Conservation (phyloP, 2,113 vertebrate genomes). For the Syngnathus typhle region DNA sequence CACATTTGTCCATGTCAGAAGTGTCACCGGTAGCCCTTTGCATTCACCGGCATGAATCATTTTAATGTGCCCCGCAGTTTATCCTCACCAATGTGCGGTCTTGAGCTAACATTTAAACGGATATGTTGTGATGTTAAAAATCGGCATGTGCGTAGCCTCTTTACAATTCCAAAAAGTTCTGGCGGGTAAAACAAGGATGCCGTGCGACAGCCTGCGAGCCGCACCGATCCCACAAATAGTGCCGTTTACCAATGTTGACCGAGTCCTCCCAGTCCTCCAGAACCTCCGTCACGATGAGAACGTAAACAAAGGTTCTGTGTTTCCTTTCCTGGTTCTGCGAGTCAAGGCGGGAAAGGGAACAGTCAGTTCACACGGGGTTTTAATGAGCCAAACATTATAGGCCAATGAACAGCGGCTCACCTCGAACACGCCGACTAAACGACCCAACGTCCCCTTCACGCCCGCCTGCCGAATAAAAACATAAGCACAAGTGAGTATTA, state of each 20-base stretch:
- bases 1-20: too few species aligned
- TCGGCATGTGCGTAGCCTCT: background rate
- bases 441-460: conserved; percentile 95
- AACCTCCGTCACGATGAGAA: conserved; percentile 92
- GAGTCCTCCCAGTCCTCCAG: conserved; percentile 99
- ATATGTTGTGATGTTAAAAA: background rate
- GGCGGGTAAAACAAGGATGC: conserved; percentile 7
- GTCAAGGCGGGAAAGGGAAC: background rate
- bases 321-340: conserved; percentile 91
- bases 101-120: too few species aligned
- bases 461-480: conserved; percentile 78
- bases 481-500: conserved; percentile 7
- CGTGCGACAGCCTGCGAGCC: conserved; percentile 36
- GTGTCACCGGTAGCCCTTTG: too few species aligned
- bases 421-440: conserved; percentile 96
- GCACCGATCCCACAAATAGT: conserved; percentile 25
- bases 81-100: too few species aligned
- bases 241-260: conserved; percentile 85
- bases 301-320: conserved; percentile 96
- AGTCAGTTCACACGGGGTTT: conserved; percentile 1
- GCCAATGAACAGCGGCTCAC: conserved; percentile 64
- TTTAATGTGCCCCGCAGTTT: too few species aligned
- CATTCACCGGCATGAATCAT: too few species aligned
- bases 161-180: background rate
- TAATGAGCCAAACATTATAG: background rate